Conservation (phyloP, 2,797 vertebrate species). For the Pseudomugil tenellus region DNA sequence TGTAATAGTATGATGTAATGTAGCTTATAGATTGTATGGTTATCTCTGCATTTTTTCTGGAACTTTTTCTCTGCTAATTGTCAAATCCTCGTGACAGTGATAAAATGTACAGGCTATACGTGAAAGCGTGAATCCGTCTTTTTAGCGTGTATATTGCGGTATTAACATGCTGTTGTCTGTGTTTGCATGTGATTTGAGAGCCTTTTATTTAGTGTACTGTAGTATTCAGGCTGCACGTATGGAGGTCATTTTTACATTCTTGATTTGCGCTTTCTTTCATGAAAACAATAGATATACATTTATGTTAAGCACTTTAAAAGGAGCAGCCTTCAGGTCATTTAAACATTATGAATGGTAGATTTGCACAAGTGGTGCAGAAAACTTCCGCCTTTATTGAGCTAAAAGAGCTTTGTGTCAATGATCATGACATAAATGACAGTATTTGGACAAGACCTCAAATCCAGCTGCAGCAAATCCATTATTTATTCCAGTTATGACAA, state of each 20-base stretch:
- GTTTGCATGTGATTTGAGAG: slow-evolving; percentile 21
- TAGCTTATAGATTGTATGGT: slow-evolving; percentile 4
- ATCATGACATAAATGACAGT: slow-evolving; percentile 19
- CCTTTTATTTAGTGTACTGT: slow-evolving; percentile 13
- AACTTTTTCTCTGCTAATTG: slow-evolving; percentile 47
- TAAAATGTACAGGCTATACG: slow-evolving; percentile 1
- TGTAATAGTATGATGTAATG: no score
- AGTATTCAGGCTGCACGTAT: slow-evolving; percentile 30
- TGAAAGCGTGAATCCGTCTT: slow-evolving; percentile 4
- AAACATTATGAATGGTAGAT: slow-evolving; percentile 23
- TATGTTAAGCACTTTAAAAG: slow-evolving; percentile 7
- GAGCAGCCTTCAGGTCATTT: slow-evolving; percentile 36
- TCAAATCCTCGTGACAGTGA: slow-evolving; percentile 9
- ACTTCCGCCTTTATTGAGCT: slow-evolving; percentile 9
- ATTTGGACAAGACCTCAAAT: slow-evolving; percentile 34
- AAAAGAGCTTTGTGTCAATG: slow-evolving; percentile 16
- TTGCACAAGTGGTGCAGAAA: slow-evolving; percentile 7
- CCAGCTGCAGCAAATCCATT: slow-evolving; percentile 56
- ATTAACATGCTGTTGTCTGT: slow-evolving; percentile 20
- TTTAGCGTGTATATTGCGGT: slow-evolving; percentile 13
- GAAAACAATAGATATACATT: background rate
- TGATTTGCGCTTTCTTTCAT: slow-evolving; percentile 21
- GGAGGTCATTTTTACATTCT: slow-evolving; percentile 25
- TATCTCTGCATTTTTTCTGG: slow-evolving; percentile 26
- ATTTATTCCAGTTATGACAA: slow-evolving; percentile 62